phyloP scores from a whole-genome alignment of 2,113 vertebrate genomes.

The Calidris pygmaea region DNA sequence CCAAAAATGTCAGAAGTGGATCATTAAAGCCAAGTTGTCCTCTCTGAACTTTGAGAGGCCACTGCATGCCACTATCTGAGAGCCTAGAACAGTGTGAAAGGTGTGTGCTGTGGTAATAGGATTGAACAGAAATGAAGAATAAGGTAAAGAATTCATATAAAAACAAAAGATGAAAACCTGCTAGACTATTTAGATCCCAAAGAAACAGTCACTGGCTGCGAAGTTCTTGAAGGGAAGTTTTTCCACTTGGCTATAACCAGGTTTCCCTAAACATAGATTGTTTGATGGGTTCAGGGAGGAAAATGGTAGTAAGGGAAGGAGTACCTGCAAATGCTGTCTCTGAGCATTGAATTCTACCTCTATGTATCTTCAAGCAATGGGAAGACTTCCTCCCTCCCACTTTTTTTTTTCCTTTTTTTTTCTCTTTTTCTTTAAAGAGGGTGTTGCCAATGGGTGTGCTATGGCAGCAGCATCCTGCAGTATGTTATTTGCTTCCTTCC shows the following conservation, averaged over 20 bases:
- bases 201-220: fast-evolving
- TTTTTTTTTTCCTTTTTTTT: too few relatives aligned
- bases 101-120: background rate
- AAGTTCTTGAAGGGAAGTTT: background rate
- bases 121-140: background rate
- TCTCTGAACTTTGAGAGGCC: background rate
- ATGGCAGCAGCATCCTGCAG: background rate
- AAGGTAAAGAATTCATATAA: background rate
- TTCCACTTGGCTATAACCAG: background rate
- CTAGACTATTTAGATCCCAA: background rate
- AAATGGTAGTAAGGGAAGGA: background rate
- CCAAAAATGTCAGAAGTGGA: background rate
- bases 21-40: background rate
- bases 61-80: background rate
- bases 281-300: background rate
- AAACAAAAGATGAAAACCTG: background rate
- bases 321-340: background rate
- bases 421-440: background rate
- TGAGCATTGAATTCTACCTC: background rate
- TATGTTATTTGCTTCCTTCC: constrained; percentile 39
- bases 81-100: background rate
- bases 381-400: background rate
- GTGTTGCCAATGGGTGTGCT: constrained; percentile 3
- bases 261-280: background rate
- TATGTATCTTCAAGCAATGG: background rate